Evolutionary conservation across 1,140 invertebrate genomes (phyloP).

Genomic region (Macrobrachium nipponense): DNA sequence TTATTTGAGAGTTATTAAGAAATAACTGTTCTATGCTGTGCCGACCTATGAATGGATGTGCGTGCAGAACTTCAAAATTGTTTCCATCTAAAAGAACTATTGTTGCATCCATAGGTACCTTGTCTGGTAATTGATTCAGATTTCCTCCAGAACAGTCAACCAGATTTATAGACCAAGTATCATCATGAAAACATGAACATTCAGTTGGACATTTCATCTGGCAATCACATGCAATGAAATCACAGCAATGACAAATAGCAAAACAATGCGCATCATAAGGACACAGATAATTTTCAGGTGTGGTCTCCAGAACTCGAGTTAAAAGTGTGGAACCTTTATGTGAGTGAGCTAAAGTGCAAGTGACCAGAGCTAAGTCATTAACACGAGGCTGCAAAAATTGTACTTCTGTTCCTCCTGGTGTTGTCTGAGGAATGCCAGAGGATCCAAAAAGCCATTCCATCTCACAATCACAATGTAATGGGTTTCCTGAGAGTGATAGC

Average conservation of each 20-base stretch:
- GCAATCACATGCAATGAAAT: constrained; percentile 94
- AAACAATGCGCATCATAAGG: constrained; percentile 93
- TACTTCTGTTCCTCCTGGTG: constrained; percentile 79
- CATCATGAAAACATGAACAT: constrained; percentile 92
- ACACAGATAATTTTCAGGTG: constrained; percentile 88
- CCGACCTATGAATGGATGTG: constrained; percentile 90
- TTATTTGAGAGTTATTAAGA: constrained; percentile 87
- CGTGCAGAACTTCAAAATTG: constrained; percentile 81
- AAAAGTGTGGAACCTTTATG: constrained; percentile 66
- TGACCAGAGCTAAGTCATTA: constrained; percentile 83
- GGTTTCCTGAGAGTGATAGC: constrained; percentile 90
- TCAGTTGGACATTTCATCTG: constrained; percentile 93
- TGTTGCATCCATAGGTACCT: constrained; percentile 94
- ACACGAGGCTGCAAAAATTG: constrained; percentile 78
- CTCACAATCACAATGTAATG: constrained; percentile 88
- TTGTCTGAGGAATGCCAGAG: constrained; percentile 79
- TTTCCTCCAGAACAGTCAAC: constrained; percentile 86
- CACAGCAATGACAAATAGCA: constrained; percentile 91
- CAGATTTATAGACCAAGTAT: constrained; percentile 90
- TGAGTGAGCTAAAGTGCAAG: constrained; percentile 69
- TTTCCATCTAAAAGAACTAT: constrained; percentile 92
- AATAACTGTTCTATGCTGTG: constrained; percentile 88
- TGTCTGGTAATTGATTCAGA: constrained; percentile 81
- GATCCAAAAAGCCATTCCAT: constrained; percentile 87
- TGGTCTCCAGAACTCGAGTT: constrained; percentile 75